These are phyloP conservation scores for Elgonia sp. DNA, from an alignment of 2,888 invertebrate species.

Conservation along the genomic window DNA sequence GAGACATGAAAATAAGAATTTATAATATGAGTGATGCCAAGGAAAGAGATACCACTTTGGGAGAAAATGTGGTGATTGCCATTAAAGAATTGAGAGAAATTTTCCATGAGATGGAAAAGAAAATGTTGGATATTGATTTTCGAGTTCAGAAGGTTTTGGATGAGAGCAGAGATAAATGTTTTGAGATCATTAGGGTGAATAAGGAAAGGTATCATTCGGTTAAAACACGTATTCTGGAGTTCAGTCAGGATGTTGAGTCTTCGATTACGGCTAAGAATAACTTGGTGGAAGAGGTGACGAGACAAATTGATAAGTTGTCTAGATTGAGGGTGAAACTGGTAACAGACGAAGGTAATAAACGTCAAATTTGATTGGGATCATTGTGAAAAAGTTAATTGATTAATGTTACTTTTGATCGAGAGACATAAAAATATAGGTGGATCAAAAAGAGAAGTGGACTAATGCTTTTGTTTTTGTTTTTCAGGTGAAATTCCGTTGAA, in stretches of 20 bases:
- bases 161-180: not conserved
- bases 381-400: not conserved
- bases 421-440: not conserved
- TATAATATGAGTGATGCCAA: slow-evolving; percentile 9
- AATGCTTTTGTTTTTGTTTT: not conserved
- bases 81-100: slow-evolving; percentile 3
- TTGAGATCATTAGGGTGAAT: not conserved
- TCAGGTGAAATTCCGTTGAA: slow-evolving; percentile 39
- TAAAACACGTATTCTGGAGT: slow-evolving; percentile 40
- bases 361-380: not conserved
- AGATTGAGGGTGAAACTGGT: slow-evolving; percentile 45
- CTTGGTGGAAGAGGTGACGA: slow-evolving; percentile 35
- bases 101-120: slow-evolving; percentile 19
- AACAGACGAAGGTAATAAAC: slow-evolving; percentile 48
- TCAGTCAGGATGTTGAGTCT: slow-evolving; percentile 30
- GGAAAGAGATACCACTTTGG: not conserved
- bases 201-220: not conserved
- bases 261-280: slow-evolving; percentile 42
- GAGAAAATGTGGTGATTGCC: not conserved
- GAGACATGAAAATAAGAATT: slow-evolving; percentile 23
- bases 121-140: slow-evolving; percentile 30
- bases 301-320: slow-evolving; percentile 51
- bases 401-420: not conserved
- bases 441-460: not conserved
- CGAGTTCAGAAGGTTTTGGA: slow-evolving; percentile 25